Evolutionary conservation across 37 sponge, comb jelly and placozoan genomes (phyloP), one percentile per base, ranked within the genome.

Genomic region (Chondrosia reniformis): DNA sequence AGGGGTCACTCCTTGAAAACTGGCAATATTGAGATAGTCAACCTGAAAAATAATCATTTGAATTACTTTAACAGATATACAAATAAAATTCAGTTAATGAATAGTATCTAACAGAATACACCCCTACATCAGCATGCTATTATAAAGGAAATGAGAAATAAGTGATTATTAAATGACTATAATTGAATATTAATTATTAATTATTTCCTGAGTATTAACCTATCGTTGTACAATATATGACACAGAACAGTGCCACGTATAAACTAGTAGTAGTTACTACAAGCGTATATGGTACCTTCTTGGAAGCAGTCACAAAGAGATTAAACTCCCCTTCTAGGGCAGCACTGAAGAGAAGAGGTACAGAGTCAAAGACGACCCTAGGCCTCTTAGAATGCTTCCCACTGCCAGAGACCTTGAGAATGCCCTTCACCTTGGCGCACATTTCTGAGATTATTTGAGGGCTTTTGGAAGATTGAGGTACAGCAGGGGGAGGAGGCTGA

Each of bases 271-370:
- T n/a, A n/a, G n/a, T n/a, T n/a, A n/a, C n/a, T n/a, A n/a, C n/a
- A n/a, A n/a, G n/a, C n/a, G n/a, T n/a, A n/a, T n/a, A n/a, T n/a
- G n/a, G n/a, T 63, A 82, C 92, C 85, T 92, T 46, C 10, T 58
- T 49, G 4, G 80, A 25, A 36, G 85, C 82, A 22, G 83, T 55
- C 49, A 81, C 77, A 8, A 89, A 74, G 43, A 86, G 49, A 19
- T 85, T 76, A 57, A 89, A 43, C 41, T 93, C 89, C 54, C 94
- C 94, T 40, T 93, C 94, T 61, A 88, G 41, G 33, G 94, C 94
- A 31, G 89, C 94, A 62, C 82, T 80, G n/a, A 93, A 83, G 27
- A 93, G 41, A 3, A 93, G 28, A 25, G 89, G 65, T n/a, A 71
- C 76, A 31, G 84, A 63, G n/a, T 69, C 37, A 72, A 93, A 93